Base-by-base conservation (phyloP, 2,797 vertebrate genomes). In the Peromyscus eremicus region DNA sequence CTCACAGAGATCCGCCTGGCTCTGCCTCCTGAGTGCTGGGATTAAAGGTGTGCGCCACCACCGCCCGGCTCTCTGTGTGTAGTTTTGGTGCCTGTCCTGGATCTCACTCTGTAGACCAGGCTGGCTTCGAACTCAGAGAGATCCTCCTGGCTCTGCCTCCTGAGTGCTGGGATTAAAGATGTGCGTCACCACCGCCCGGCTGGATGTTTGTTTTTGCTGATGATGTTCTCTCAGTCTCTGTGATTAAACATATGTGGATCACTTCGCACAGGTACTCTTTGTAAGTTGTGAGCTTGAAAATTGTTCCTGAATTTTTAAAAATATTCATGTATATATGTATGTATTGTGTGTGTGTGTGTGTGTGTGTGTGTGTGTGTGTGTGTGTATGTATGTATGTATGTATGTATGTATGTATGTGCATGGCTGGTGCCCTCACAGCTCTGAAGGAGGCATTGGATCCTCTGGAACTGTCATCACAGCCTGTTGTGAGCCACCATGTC, bases 201-300 rank as follows among this genome's bases (percentile, higher is more conserved):
- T 43, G 43, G 43, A 46, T 46, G 46, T 6, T 46, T 46, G 46
- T 46, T 79, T 79, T n/a, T 21, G n/a, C 70, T 76, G 21, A 2
- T 29, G 7, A 2, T 34, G 7, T 19, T 6, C 0, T 4, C 3
- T 11, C 27, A 40, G n/a, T 77, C 40, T 43, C 46, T 94, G 32
- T n/a, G 64, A 70, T 70, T n/a, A 66, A 70, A 43, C 19, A 57
- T 43, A 21, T 46, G 8, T 0, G 12, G 17, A 68, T 27, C 71
- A 60, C 60, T 90, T 92, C 17, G 25, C 23, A 23, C 25, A 87
- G 60, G 37, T 4, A 57, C 71, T 32, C n/a, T 85, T 71, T 82
- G 37, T 86, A 87, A 94, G 55, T 46, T 92, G 17, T 37, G 52
- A 68, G 13, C 55, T 85, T 89, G 6, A n/a, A 43, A 62, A 34